Conservation (phyloP, 2,888 invertebrate genomes). For the Plemyria rubiginata region DNA sequence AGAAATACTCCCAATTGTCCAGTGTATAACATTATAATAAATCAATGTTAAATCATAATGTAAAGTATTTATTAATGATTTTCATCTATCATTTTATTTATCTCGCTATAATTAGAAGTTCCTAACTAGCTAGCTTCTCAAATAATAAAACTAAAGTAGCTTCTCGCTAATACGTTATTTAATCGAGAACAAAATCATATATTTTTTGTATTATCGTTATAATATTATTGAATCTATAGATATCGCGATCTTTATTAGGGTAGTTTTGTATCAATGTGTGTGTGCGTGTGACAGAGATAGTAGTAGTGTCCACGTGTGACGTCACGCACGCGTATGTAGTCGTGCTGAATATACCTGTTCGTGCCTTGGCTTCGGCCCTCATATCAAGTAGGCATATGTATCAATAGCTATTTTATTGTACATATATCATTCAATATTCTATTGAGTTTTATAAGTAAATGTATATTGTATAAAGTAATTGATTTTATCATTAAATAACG, state of each 20-base stretch:
- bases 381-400: slow-evolving; percentile 82
- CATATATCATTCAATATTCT: slow-evolving; percentile 84
- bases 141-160: slow-evolving; percentile 65
- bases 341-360: slow-evolving; percentile 55
- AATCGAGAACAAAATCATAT: slow-evolving; percentile 58
- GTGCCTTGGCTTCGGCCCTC: slow-evolving; percentile 83
- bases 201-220: slow-evolving; percentile 61
- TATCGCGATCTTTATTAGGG: slow-evolving; percentile 62
- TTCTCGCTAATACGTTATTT: slow-evolving; percentile 59
- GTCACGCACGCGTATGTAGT: slow-evolving; percentile 50
- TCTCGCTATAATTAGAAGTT: slow-evolving; percentile 81
- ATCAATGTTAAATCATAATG: slow-evolving; percentile 70
- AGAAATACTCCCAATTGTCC: slow-evolving; percentile 77
- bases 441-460: slow-evolving; percentile 83
- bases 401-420: slow-evolving; percentile 80
- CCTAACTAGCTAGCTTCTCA: slow-evolving; percentile 82
- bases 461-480: slow-evolving; percentile 85
- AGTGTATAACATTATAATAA: slow-evolving; percentile 55
- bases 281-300: slow-evolving; percentile 18
- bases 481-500: slow-evolving; percentile 84
- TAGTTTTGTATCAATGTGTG: slow-evolving; percentile 33
- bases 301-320: not conserved
- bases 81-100: slow-evolving; percentile 75
- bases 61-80: slow-evolving; percentile 81
- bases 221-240: slow-evolving; percentile 55